Evolutionary conservation across 2,797 vertebrate species (phyloP).

Genomic region (Columba guinea): DNA sequence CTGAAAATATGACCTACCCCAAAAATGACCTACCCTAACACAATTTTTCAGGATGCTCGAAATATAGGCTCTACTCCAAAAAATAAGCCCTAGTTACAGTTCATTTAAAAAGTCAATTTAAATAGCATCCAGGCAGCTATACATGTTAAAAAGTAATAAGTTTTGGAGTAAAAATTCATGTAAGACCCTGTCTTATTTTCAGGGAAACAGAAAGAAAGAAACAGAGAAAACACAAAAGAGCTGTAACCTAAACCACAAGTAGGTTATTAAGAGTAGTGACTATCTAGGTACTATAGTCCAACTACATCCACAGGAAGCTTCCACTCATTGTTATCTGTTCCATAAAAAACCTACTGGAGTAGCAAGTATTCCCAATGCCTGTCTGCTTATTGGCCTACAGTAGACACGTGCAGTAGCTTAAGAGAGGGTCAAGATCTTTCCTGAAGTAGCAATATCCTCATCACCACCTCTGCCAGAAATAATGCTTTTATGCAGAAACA

Average conservation of each 20-base stretch:
- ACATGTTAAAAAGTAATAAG: too few species aligned
- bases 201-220: not conserved
- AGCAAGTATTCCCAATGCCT: not conserved
- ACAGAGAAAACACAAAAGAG: not conserved
- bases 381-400: not conserved
- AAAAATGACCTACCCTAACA: too few species aligned
- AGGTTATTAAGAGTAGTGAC: not conserved
- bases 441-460: not conserved
- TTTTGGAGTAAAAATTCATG: too few species aligned
- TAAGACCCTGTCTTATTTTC: too few species aligned
- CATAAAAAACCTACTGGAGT: not conserved
- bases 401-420: not conserved
- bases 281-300: not conserved
- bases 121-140: too few species aligned
- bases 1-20: too few species aligned
- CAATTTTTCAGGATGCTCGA: too few species aligned
- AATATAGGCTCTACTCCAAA: too few species aligned
- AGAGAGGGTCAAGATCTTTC: not conserved
- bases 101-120: too few species aligned
- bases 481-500: not conserved
- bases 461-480: not conserved
- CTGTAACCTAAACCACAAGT: not conserved
- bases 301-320: not conserved
- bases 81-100: too few species aligned
- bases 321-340: not conserved